A percentile compares a stretch with the other conserved stretches of the same genome.
These are phyloP conservation scores for Tetrao urogallus DNA, from an alignment of 2,113 vertebrate genomes.

Conservation along the genomic window DNA sequence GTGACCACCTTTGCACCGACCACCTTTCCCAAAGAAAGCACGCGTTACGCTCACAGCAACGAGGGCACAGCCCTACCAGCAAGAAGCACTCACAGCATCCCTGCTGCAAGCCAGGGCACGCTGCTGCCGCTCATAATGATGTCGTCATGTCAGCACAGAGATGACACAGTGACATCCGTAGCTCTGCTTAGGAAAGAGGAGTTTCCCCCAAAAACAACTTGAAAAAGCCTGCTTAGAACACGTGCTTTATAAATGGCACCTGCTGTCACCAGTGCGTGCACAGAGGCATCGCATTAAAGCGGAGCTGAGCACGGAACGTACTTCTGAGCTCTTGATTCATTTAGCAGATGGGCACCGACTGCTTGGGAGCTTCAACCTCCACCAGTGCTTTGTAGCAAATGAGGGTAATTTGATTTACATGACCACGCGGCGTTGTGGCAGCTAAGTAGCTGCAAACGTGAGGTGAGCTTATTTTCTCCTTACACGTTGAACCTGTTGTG, in stretches of 20 bases:
- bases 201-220: neutral
- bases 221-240: neutral
- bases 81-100: no score
- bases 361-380: neutral
- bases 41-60: neutral
- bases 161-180: neutral
- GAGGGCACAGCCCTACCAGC: neutral
- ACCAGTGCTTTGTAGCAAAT: neutral
- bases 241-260: neutral
- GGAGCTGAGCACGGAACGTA: neutral
- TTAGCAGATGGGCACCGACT: neutral
- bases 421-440: neutral
- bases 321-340: neutral
- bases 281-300: neutral
- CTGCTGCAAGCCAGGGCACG: neutral
- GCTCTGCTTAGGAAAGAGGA: neutral
- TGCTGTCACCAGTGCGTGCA: neutral
- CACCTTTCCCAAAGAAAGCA: constrained; percentile 79
- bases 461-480: neutral
- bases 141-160: neutral
- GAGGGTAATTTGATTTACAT: neutral
- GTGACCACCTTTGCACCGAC: constrained; percentile 98
- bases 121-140: neutral
- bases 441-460: neutral
- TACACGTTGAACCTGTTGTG: neutral